These are phyloP conservation scores for Sarcophaga variegata DNA, from an alignment of 2,888 invertebrate species.

Conservation along the genomic window DNA sequence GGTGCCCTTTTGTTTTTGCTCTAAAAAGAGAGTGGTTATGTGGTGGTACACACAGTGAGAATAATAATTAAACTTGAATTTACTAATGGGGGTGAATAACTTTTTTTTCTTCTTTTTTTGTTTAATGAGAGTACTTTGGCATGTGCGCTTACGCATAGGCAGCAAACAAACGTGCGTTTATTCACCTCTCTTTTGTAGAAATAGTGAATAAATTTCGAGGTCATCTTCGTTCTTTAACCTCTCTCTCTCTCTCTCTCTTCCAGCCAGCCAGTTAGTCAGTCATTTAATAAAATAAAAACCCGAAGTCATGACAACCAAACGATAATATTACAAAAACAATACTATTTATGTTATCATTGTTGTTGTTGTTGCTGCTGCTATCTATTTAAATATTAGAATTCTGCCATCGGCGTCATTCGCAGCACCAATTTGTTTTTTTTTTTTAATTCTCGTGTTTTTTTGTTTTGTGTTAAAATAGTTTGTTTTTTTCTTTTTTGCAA, in stretches of 20 bases:
- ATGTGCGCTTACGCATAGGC: neutral
- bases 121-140: neutral
- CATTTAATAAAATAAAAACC: constrained; percentile 21
- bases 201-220: constrained; percentile 51
- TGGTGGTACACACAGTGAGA: neutral
- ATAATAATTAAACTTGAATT: neutral
- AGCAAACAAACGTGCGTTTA: neutral
- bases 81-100: neutral
- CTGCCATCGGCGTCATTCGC: neutral
- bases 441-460: neutral
- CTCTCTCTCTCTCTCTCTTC: neutral
- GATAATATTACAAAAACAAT: constrained; percentile 4
- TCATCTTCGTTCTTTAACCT: constrained; percentile 59
- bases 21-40: neutral
- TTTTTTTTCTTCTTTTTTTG: neutral
- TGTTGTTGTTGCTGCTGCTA: neutral
- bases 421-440: neutral
- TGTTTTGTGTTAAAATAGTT: neutral
- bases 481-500: neutral
- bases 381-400: neutral
- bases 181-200: neutral
- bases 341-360: constrained; percentile 15
- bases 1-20: neutral
- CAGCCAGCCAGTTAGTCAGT: neutral
- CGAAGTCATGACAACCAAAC: constrained; percentile 27